phyloP scores from a whole-genome alignment of 2,888 invertebrate species.

The Cheilosia variabilis region DNA sequence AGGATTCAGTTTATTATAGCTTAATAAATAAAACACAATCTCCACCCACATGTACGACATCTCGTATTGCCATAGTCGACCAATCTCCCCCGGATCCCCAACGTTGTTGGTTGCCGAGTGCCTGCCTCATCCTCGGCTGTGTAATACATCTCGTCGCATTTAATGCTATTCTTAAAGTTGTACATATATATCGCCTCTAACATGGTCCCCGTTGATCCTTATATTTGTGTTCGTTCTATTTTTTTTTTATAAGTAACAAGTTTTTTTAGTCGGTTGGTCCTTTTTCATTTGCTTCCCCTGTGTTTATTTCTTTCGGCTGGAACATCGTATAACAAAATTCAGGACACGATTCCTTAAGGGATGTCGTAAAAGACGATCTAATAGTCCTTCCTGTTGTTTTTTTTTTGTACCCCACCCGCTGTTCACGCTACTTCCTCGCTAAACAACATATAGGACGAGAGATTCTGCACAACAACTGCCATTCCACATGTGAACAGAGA shows the following conservation, averaged over 20 bases:
- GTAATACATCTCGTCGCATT: conserved; percentile 63
- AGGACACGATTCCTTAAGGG: conserved; percentile 72
- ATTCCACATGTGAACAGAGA: conserved; percentile 48
- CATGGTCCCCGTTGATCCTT: conserved; percentile 66
- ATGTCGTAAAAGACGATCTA: conserved; percentile 74
- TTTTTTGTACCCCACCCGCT: conserved; percentile 27
- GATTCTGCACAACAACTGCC: conserved; percentile 14
- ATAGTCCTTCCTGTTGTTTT: conserved; percentile 64
- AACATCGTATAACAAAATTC: conserved; percentile 67
- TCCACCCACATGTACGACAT: conserved; percentile 1
- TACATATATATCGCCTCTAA: conserved; percentile 52
- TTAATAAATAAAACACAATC: conserved; percentile 52
- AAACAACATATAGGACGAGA: conserved; percentile 25
- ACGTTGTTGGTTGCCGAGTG: not conserved
- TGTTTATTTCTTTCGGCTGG: conserved; percentile 28
- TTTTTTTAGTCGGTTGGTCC: not conserved
- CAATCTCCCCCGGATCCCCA: not conserved
- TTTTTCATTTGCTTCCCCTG: not conserved
- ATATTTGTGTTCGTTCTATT: conserved; percentile 65
- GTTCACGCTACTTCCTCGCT: conserved; percentile 18
- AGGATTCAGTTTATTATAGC: conserved; percentile 43
- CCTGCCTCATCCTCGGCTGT: not conserved
- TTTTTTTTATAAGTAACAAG: conserved; percentile 56
- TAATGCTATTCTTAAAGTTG: conserved; percentile 67
- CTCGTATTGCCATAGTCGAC: not conserved